Evolutionary conservation across 2,888 invertebrate species (phyloP), one percentile per base, ranked within the genome.

Genomic region (Plebejus argus): DNA sequence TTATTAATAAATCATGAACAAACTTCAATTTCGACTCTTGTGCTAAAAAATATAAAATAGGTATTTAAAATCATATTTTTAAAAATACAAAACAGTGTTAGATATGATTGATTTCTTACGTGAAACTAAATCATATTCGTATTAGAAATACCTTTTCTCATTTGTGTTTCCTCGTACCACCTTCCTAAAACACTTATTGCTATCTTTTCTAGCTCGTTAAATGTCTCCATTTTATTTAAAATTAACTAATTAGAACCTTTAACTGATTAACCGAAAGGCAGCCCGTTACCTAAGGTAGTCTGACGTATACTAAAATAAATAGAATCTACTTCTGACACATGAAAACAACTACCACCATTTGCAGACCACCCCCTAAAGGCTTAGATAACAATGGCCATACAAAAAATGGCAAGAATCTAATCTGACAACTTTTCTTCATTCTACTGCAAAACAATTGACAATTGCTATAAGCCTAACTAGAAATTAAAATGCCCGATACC

Each of bases 141-240:
- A 66, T 66, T 18, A 66, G 66, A 66, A 66, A 33, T 66, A 66
- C 66, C 66, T 66, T 66, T 66, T 66, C 66, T 66, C 66, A 66
- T 66, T 66, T 66, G 66, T 28, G 66, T 66, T 33, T 66, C 66
- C 15, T 18, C 66, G 6, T 66, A 66, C 66, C 66, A 66, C 15
- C 66, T 66, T 66, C 12, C 66, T 18, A 66, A 66, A 66, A 66
- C 66, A 33, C 28, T 66, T 28, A 66, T 66, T 66, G 66, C 66
- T 12, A 66, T 66, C 66, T 66, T 66, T 66, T 66, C 66, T 66
- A 66, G 28, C 18, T 66, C 66, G 28, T 15, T 66, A 18, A 66
- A 66, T 12, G 28, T 18, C 15, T 66, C 66, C 66, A 66, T 66
- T 28, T 28, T 66, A 6, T 15, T 15, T 5, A 28, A 66, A 23